Conservation (phyloP, 1,140 invertebrate genomes). For the Diorhabda elongata region DNA sequence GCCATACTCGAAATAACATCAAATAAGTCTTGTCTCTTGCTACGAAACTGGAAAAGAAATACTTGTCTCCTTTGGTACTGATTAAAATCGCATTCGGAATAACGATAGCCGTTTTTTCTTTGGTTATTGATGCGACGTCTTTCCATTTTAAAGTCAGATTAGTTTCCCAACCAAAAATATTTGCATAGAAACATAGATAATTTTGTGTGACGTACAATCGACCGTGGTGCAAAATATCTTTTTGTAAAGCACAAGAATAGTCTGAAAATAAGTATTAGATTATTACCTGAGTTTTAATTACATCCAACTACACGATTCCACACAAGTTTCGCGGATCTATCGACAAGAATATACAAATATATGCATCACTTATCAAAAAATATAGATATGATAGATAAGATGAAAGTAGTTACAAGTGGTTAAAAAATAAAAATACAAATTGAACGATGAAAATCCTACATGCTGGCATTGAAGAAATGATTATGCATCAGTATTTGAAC, state of each 20-base stretch:
- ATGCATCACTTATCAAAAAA: no score
- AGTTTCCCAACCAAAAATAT: slow-evolving; percentile 93
- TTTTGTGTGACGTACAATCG: slow-evolving; percentile 89
- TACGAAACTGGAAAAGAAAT: slow-evolving; percentile 90
- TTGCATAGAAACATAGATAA: slow-evolving; percentile 92
- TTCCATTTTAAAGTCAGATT: slow-evolving; percentile 75
- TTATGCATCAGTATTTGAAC: no score
- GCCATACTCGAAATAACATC: slow-evolving; percentile 93
- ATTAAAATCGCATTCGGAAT: slow-evolving; percentile 94
- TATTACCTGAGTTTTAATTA: slow-evolving; percentile 11
- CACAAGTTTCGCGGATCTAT: no score
- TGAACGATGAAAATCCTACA: no score
- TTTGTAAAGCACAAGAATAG: slow-evolving; percentile 94
- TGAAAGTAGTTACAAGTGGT: no score
- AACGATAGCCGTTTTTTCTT: slow-evolving; percentile 87
- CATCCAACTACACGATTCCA: neutral
- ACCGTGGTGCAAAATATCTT: slow-evolving; percentile 89
- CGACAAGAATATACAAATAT: no score
- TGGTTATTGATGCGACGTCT: slow-evolving; percentile 87
- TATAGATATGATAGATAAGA: no score
- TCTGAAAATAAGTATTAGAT: slow-evolving; percentile 55
- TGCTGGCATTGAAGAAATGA: no score
- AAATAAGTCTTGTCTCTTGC: slow-evolving; percentile 89
- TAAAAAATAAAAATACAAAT: no score
- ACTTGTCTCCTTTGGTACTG: slow-evolving; percentile 77